Evolutionary conservation across 1,140 invertebrate species (phyloP).

Genomic region (Zelostemma sp.): DNA sequence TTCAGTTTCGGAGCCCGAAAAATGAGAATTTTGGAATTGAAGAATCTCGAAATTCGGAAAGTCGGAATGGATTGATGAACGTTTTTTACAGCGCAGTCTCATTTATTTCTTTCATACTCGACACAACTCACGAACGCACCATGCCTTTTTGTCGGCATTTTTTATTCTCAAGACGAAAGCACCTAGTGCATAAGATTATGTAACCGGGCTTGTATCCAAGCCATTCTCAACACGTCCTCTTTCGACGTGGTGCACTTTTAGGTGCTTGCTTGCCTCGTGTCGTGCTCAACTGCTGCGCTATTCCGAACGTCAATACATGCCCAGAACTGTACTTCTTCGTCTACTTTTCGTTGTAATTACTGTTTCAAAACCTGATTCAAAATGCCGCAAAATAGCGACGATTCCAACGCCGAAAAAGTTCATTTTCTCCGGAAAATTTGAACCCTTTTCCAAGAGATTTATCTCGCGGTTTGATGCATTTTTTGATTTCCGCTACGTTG

Average conservation of each 20-base stretch:
- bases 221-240: conserved; percentile 22
- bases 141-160: conserved; percentile 37
- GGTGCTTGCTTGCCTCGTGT: conserved; percentile 38
- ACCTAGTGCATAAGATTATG: conserved; percentile 51
- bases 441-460: neutral
- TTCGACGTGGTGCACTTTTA: conserved; percentile 50
- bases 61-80: too few relatives aligned
- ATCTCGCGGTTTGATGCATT: neutral
- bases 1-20: too few relatives aligned
- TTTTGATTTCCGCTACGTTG: neutral
- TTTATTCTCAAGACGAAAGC: conserved; percentile 33
- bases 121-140: conserved; percentile 19
- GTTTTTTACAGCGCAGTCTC: too few relatives aligned
- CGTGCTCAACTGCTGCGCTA: neutral
- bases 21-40: too few relatives aligned
- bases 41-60: too few relatives aligned
- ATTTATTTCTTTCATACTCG: conserved; percentile 15
- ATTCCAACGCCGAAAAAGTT: too few relatives aligned
- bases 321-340: neutral
- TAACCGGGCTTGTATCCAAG: conserved; percentile 44
- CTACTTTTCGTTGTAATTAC: neutral
- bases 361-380: too few relatives aligned
- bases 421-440: neutral
- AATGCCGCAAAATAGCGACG: too few relatives aligned
- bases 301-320: neutral